Conservation (phyloP, 2,113 vertebrate species). For the Chrysemys picta region DNA sequence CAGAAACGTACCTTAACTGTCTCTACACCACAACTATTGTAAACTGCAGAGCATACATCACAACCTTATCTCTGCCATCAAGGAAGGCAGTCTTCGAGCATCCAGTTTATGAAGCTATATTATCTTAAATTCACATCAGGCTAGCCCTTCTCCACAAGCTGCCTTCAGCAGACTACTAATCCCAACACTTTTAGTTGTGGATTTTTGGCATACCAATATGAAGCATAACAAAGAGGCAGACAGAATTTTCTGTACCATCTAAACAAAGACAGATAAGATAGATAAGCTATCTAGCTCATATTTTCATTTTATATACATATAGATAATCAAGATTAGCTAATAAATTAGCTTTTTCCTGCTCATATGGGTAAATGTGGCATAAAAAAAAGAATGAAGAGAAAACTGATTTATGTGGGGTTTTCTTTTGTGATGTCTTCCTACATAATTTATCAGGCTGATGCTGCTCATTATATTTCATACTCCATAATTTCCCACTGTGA, state of each 20-base stretch:
- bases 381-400: conserved; percentile 18
- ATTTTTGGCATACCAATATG: neutral
- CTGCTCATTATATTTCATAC: conserved; percentile 14
- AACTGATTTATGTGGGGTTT: neutral
- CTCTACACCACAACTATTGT: neutral
- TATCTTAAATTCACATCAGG: neutral
- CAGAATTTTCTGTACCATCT: neutral
- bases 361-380: neutral
- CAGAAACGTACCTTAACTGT: neutral
- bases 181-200: neutral
- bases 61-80: neutral
- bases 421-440: conserved; percentile 6
- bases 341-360: conserved; percentile 22
- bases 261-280: neutral
- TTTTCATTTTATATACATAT: neutral
- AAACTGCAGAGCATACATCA: neutral
- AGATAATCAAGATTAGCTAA: neutral
- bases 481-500: conserved; percentile 11
- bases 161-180: neutral
- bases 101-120: accelerated
- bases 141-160: neutral
- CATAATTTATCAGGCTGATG: conserved; percentile 46
- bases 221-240: neutral
- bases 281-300: neutral
- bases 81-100: neutral